These are phyloP conservation scores for Semotilus atromaculatus DNA, from an alignment of 2,797 vertebrate species.

Conservation along the genomic window DNA sequence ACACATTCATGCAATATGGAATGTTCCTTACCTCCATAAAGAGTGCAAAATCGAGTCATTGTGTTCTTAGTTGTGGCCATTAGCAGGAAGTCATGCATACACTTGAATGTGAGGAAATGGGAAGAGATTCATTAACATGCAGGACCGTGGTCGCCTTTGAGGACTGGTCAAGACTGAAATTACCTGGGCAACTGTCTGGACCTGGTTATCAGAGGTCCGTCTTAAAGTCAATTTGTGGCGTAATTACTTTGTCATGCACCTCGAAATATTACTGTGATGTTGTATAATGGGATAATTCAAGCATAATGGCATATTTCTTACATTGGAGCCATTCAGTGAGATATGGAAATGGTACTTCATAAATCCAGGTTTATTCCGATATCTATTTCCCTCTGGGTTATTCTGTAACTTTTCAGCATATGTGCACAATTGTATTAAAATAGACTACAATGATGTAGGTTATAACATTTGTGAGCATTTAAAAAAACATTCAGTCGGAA, in stretches of 20 bases:
- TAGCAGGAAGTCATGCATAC: slow-evolving; percentile 49
- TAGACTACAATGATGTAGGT: neutral
- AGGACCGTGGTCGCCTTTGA: slow-evolving; percentile 41
- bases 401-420: neutral
- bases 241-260: slow-evolving; percentile 54
- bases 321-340: slow-evolving; percentile 13
- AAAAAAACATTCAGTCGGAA: neutral
- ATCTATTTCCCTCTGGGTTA: neutral
- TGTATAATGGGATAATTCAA: slow-evolving; percentile 43
- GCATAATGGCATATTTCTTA: slow-evolving; percentile 32
- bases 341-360: slow-evolving; percentile 24
- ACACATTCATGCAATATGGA: slow-evolving; percentile 61
- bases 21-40: slow-evolving; percentile 69
- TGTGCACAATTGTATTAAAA: neutral
- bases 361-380: slow-evolving; percentile 22
- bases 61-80: slow-evolving; percentile 54
- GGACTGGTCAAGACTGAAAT: slow-evolving; percentile 51
- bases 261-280: slow-evolving; percentile 42
- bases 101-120: slow-evolving; percentile 26
- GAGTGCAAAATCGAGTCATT: slow-evolving; percentile 55
- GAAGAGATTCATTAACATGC: slow-evolving; percentile 55
- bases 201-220: slow-evolving; percentile 39
- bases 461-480: neutral
- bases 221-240: slow-evolving; percentile 50
- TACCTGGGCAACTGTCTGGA: slow-evolving; percentile 44